A percentile compares a stretch with the other conserved stretches of the same genome.
These are phyloP conservation scores for Zaprionus capensis DNA, from an alignment of 1,140 invertebrate genomes.

Conservation along the genomic window DNA sequence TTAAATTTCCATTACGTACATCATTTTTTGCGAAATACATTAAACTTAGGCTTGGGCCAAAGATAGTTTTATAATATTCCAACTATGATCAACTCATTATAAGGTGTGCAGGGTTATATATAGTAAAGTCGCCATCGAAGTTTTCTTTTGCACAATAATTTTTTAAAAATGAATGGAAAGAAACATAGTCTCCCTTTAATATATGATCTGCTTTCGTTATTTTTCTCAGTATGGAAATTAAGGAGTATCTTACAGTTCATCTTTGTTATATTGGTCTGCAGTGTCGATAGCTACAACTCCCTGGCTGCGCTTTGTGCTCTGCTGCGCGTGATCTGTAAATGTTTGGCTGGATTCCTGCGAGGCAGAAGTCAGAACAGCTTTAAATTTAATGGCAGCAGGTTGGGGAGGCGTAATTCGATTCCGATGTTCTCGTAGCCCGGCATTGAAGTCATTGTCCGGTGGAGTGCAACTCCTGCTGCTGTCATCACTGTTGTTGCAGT, in stretches of 20 bases:
- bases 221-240: too few species aligned
- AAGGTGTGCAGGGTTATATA: too few species aligned
- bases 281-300: neutral
- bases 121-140: too few species aligned
- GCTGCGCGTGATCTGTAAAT: constrained; percentile 20
- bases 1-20: too few species aligned
- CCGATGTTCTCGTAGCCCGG: constrained; percentile 31
- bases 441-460: constrained; percentile 47
- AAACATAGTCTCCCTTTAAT: too few species aligned
- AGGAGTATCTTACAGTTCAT: neutral
- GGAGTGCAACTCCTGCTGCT: constrained; percentile 12
- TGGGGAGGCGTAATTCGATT: constrained; percentile 40
- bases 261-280: neutral
- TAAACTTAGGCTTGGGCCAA: too few species aligned
- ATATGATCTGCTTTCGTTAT: neutral
- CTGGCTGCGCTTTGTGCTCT: neutral
- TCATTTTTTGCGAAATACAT: too few species aligned
- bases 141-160: too few species aligned
- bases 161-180: too few species aligned
- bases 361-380: constrained; percentile 33
- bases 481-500: constrained; percentile 32
- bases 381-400: constrained; percentile 39
- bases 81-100: too few species aligned
- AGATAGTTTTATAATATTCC: too few species aligned
- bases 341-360: neutral